Evolutionary conservation across 2,888 invertebrate species (phyloP), one percentile per base, ranked within the genome.

Genomic region (Anthophora plumipes): DNA sequence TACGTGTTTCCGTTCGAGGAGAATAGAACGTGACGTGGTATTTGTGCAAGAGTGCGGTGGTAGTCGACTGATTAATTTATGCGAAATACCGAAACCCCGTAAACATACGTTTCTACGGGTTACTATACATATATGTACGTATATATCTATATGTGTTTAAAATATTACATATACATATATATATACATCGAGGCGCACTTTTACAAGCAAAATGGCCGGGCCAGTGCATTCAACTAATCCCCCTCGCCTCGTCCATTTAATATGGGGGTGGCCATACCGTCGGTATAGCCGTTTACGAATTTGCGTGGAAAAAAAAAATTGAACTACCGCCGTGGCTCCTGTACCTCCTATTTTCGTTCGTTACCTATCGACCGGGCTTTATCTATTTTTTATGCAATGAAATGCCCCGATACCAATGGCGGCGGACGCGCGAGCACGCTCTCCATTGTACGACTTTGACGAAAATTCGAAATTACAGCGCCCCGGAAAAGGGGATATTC

Each of bases 211-310:
- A 90, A 90, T 85, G 88, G 85, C 80, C 85, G 79, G 76, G 84
- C 85, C 85, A 83, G 84, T 84, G 86, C 89, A 88, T 91, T 88
- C 86, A 87, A 86, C 90, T 91, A 91, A 92, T 91, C 90, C 90
- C 90, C 89, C 88, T 91, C 88, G 89, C 87, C 87, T 90, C 90
- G 89, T 89, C 90, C 90, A 91, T 91, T 92, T 91, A 91, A 92
- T 91, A 91, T 91, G 89, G 84, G 46, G 88, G 73, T 76, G 84
- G 79, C 90, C 89, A 90, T 90, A 88, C 89, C 85, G 87, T 71
- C 82, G 87, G 80, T 89, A 87, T 81, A 82, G 89, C 87, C 91
- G 89, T 91, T 91, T 90, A 90, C 91, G 91, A 91, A 91, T 91
- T 91, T 91, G 90, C 89, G 87, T 86, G 87, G 88, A 84, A 86